phyloP scores from a whole-genome alignment of 2,113 vertebrate species.

The Erinaceus europaeus region DNA sequence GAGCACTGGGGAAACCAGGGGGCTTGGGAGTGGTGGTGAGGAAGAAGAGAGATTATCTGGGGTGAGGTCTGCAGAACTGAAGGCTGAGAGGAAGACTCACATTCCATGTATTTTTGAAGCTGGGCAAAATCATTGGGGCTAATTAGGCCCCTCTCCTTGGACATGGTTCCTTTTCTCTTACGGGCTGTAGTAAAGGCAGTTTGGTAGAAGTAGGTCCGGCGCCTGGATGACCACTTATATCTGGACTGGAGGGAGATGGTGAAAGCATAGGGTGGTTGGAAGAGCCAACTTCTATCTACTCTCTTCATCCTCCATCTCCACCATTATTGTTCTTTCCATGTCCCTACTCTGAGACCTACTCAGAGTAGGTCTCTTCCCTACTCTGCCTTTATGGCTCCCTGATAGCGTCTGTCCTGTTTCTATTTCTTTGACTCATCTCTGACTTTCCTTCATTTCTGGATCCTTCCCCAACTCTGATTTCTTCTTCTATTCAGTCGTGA shows the following conservation, averaged over 20 bases:
- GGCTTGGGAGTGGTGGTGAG: too few species aligned
- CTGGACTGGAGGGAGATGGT: conserved; percentile 6
- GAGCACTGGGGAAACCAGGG: neutral
- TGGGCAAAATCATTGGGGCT: conserved; percentile 93
- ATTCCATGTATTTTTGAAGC: conserved; percentile 94
- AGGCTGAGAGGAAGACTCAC: conserved; percentile 84
- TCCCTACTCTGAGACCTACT: neutral
- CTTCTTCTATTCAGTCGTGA: neutral
- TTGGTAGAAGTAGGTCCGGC: neutral
- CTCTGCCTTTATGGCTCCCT: neutral
- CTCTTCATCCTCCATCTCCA: neutral
- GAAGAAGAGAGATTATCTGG: neutral
- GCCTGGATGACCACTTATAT: neutral
- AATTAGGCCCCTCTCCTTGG: conserved; percentile 84
- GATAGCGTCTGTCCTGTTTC: neutral
- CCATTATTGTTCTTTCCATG: neutral
- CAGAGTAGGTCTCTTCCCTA: neutral
- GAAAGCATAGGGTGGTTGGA: neutral
- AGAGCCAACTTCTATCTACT: neutral
- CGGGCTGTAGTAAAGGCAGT: neutral
- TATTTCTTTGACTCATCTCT: conserved; percentile 23
- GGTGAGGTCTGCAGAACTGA: neutral
- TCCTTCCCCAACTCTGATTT: neutral
- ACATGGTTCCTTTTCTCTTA: conserved; percentile 62
- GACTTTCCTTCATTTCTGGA: neutral